Percentiles rank a stretch among this genome's conserved stretches.
Conservation (phyloP, 2,113 vertebrate genomes). For the Forbesichthys agassizii region DNA sequence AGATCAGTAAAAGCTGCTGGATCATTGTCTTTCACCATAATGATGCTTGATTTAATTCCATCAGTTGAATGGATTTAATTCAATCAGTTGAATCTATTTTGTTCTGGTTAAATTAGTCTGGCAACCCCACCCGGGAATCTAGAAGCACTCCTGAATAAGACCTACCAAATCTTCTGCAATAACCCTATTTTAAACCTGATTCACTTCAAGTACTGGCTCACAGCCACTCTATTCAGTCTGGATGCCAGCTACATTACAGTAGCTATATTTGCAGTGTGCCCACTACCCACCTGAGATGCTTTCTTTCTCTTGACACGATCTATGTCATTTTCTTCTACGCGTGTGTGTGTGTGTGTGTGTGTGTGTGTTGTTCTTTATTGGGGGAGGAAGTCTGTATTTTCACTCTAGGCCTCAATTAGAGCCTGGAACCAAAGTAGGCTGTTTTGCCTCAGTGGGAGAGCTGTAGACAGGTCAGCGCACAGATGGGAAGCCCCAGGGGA, state of each 20-base stretch:
- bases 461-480: background rate
- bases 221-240: constrained; percentile 26
- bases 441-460: constrained; percentile 24
- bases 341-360: no score
- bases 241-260: constrained; percentile 29
- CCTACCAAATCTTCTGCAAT: constrained; percentile 6
- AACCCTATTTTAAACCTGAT: constrained; percentile 9
- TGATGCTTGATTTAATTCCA: no score
- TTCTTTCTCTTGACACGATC: constrained; percentile 26
- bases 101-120: background rate
- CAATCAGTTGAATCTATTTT: background rate
- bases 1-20: no score
- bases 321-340: no score
- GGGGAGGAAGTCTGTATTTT: constrained; percentile 39
- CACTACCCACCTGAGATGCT: constrained; percentile 9
- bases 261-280: constrained; percentile 41
- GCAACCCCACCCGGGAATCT: background rate
- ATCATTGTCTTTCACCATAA: no score
- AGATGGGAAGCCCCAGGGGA: constrained; percentile 18
- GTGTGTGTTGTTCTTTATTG: constrained; percentile 40
- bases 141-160: background rate
- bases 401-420: constrained; percentile 20
- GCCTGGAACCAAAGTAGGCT: constrained; percentile 32
- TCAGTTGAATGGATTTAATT: background rate
- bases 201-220: constrained; percentile 1